Evolutionary conservation across 2,888 invertebrate species (phyloP), one percentile per base, ranked within the genome.

Genomic region (Dione juno): DNA sequence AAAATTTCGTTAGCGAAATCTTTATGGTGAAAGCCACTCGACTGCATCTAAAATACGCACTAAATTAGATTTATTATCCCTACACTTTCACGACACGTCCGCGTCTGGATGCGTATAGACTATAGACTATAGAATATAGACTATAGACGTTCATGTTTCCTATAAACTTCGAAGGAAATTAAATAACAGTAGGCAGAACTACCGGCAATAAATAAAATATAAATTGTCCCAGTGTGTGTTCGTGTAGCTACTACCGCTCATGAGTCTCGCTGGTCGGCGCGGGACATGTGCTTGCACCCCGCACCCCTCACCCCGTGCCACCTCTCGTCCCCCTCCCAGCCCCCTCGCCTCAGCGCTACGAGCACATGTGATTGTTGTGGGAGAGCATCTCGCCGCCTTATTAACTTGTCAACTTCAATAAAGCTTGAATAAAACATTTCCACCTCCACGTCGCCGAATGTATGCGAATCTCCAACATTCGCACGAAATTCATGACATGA

Each of bases 401-500:
- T 66, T 66, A 66, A 19, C 57, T 58, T 58, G 66, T 66, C 66
- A 66, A 48, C 66, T 37, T 58, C 57, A 66, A 66, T 66, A 57
- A 66, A 66, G 9, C 37, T 52, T 52, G 52, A 21, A 65, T 40
- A 65, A 65, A 65, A 66, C 66, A 65, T 35, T 21, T 48, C 28
- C 28, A 28, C 28, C n/a, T n/a, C 10, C 66, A 66, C 40, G 48
- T 40, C 13, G 48, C 19, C 14, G 19, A 43, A 43, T 28, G 19
- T 40, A n/a, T 37, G 54, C 16, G 54, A 54, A 9, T 9, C 16
- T 14, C 21, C 52, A 28, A 28, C 14, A n/a, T n/a, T 54, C 37
- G 35, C 50, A 19, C 45, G 45, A 14, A 14, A n/a, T 8, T n/a
- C n/a, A n/a, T n/a, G 45, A 3, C 11, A 6, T 6, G 35, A 16